Evolutionary conservation across 2,113 vertebrate genomes (phyloP).

Genomic region (Triplophysa rosa): DNA sequence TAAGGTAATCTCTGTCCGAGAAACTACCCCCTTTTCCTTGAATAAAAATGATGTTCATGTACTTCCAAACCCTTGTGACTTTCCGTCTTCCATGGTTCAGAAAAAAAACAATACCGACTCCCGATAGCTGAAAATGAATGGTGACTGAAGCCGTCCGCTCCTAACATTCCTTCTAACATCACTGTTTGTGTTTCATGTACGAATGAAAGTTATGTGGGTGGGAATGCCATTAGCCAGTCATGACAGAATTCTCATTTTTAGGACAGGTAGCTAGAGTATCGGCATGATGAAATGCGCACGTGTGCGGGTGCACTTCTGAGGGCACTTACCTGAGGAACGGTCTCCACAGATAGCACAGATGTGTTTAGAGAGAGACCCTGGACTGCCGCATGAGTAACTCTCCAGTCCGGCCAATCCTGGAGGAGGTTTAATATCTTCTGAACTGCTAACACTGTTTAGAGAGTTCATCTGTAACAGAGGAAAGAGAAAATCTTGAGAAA

Average conservation of each 20-base stretch:
- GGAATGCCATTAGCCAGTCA: not conserved
- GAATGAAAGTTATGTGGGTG: not conserved
- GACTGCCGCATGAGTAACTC: constrained; percentile 87
- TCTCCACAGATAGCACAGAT: constrained; percentile 97
- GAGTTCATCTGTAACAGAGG: constrained; percentile 80
- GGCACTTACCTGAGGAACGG: constrained; percentile 88
- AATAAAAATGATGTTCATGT: too few relatives aligned
- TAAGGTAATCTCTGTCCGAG: too few relatives aligned
- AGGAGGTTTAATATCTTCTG: constrained; percentile 90
- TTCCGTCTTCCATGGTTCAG: too few relatives aligned
- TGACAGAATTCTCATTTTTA: not conserved
- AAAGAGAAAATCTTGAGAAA: not conserved
- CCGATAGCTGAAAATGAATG: not conserved
- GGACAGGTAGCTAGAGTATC: not conserved
- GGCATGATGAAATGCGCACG: too few relatives aligned
- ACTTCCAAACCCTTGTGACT: too few relatives aligned
- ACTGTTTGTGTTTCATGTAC: not conserved
- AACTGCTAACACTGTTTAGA: constrained; percentile 83
- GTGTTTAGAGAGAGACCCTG: constrained; percentile 90
- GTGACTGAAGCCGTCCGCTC: not conserved
- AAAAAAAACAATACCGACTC: not conserved
- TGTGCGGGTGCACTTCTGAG: not conserved
- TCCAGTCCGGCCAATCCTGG: constrained; percentile 78
- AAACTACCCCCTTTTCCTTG: too few relatives aligned
- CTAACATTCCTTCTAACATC: not conserved